These are phyloP conservation scores for Pyrocephalus nanus DNA, from an alignment of 2,797 vertebrate genomes.

Conservation along the genomic window DNA sequence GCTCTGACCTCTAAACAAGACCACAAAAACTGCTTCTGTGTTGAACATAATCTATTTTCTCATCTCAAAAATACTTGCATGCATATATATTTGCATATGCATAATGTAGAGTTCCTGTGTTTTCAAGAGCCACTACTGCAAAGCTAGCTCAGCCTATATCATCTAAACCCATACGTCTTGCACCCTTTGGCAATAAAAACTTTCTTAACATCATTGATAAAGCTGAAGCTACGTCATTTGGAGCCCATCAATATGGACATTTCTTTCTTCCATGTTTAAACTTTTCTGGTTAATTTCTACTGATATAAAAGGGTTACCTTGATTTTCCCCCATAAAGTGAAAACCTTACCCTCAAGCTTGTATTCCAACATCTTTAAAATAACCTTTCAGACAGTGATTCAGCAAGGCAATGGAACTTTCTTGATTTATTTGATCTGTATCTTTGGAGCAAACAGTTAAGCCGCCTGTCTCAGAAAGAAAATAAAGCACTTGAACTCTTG, in stretches of 20 bases:
- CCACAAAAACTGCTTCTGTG: not conserved
- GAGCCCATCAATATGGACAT: accelerated
- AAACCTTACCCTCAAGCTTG: not conserved
- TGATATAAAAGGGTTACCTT: not conserved
- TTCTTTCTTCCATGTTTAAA: not conserved
- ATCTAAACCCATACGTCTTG: not conserved
- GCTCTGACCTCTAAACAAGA: not conserved
- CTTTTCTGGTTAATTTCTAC: not conserved
- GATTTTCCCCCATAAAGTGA: not conserved
- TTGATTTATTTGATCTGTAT: slow-evolving; percentile 49
- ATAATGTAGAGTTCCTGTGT: not conserved
- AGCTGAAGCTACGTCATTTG: not conserved
- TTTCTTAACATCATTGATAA: not conserved
- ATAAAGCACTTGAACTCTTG: slow-evolving; percentile 64
- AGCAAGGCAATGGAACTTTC: slow-evolving; percentile 17
- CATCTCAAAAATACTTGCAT: not conserved
- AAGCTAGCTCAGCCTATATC: not conserved
- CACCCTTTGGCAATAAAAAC: not conserved
- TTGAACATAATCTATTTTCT: not conserved
- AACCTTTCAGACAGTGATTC: slow-evolving; percentile 27
- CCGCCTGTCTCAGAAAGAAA: slow-evolving; percentile 51
- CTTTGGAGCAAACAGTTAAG: slow-evolving; percentile 53
- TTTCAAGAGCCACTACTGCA: not conserved
- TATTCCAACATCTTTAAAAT: not conserved
- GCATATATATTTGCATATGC: accelerated